Conservation (phyloP, 2,888 invertebrate species). For the Temnothorax rugatulus region DNA sequence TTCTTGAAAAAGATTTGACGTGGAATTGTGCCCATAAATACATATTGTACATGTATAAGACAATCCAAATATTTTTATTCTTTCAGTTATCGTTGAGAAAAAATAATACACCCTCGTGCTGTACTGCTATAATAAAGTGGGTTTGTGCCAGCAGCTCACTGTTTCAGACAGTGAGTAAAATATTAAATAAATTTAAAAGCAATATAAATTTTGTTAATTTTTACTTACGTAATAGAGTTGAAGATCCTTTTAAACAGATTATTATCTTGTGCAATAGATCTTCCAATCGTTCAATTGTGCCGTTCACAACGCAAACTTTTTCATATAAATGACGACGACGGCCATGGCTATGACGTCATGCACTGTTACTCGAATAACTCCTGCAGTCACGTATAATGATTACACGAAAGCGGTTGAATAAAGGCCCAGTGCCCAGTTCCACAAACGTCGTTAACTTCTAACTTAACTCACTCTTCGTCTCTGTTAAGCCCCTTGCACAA, state of each 20-base stretch:
- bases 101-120: constrained; percentile 87
- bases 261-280: constrained; percentile 88
- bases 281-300: constrained; percentile 87
- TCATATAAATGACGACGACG: constrained; percentile 89
- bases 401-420: constrained; percentile 86
- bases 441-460: too few species aligned
- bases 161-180: constrained; percentile 86
- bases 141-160: constrained; percentile 89
- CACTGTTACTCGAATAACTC: constrained; percentile 87
- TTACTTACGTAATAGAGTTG: not conserved
- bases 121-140: constrained; percentile 87
- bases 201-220: not conserved
- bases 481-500: too few species aligned
- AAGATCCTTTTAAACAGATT: not conserved
- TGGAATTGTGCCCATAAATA: too few species aligned
- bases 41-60: not conserved
- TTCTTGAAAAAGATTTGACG: too few species aligned
- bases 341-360: too few species aligned
- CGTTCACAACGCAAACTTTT: constrained; percentile 86
- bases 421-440: too few species aligned
- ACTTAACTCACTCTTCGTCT: too few species aligned
- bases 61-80: constrained; percentile 6
- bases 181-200: not conserved
- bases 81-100: constrained; percentile 84
- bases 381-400: constrained; percentile 86